These are phyloP conservation scores for Rynchops niger DNA, from an alignment of 2,113 vertebrate genomes.

Conservation along the genomic window DNA sequence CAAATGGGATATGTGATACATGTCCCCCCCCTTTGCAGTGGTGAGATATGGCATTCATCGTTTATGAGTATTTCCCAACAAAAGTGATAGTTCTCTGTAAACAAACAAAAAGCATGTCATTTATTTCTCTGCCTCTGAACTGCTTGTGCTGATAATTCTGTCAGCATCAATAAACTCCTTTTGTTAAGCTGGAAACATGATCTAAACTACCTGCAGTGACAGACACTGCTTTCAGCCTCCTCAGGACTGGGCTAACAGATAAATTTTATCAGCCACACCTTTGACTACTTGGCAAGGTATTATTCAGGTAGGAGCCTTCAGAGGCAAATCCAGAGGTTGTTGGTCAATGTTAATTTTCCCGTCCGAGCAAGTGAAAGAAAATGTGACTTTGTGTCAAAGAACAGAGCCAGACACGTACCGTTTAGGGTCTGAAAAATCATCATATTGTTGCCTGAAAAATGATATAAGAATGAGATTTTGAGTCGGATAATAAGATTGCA, in stretches of 20 bases:
- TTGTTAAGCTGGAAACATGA: neutral
- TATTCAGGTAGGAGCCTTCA: neutral
- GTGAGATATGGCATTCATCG: accelerated
- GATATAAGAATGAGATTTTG: neutral
- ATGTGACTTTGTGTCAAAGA: neutral
- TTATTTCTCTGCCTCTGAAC: neutral
- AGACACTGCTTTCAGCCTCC: neutral
- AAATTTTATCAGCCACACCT: neutral
- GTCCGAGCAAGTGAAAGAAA: neutral
- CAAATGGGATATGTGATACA: neutral
- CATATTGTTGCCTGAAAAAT: neutral
- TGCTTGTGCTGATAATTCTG: neutral
- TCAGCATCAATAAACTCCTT: neutral
- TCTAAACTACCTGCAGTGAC: accelerated
- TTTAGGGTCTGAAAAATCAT: neutral
- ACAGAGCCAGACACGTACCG: neutral
- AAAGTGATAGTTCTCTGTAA: neutral
- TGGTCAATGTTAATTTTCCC: neutral
- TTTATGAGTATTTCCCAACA: neutral
- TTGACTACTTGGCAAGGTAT: neutral
- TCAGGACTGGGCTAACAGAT: neutral
- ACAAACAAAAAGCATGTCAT: neutral
- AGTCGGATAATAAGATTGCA: neutral
- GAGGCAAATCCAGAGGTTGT: neutral
- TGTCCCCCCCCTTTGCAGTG: accelerated